Base-by-base conservation (phyloP, 2,888 invertebrate genomes). In the Thalpophila matura region DNA sequence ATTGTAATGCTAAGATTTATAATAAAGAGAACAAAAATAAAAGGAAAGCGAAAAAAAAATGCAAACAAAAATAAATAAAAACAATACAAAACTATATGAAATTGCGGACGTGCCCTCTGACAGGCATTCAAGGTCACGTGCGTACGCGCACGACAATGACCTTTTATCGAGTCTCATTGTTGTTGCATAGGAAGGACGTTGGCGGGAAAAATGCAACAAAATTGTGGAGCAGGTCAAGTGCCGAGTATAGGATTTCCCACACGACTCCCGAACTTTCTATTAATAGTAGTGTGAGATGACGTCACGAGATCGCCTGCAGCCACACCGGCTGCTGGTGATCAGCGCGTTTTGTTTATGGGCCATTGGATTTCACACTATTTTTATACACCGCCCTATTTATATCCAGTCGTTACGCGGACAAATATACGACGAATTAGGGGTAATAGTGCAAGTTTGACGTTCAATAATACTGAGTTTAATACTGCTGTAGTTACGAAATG, bases 11-110 rank as follows among this genome's bases (percentile, higher is more conserved):
- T 93, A 94, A 95, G 95, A 88, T 94, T 94, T 92, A 90, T 91
- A 95, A 95, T 95, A 95, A 93, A 95, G 95, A 95, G 93, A 92
- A 91, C 87, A 88, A 92, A 92, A 92, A 89, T 88, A 86, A 86
- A 88, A 84, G 87, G 84, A 81, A 86, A 82, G 85, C 87, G 86
- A 87, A 84, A 88, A 85, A 86, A 86, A 84, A 88, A 86, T 86
- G 51, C 62, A 86, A 88, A 84, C 81, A 79, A 66, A 69, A 60
- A 70, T 37, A 62, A 61, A 72, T 76, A 85, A 79, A 82, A 82
- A 80, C 77, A 75, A 84, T 82, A 81, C 78, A 82, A 85, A 81
- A 79, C 78, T 77, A 79, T 69, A 76, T 78, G 68, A 80, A 63
- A 78, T 60, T 77, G 68, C 67, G 63, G 67, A 50, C 76, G 68